Conservation (phyloP, 2,113 vertebrate genomes). For the Odobenus rosmarus region DNA sequence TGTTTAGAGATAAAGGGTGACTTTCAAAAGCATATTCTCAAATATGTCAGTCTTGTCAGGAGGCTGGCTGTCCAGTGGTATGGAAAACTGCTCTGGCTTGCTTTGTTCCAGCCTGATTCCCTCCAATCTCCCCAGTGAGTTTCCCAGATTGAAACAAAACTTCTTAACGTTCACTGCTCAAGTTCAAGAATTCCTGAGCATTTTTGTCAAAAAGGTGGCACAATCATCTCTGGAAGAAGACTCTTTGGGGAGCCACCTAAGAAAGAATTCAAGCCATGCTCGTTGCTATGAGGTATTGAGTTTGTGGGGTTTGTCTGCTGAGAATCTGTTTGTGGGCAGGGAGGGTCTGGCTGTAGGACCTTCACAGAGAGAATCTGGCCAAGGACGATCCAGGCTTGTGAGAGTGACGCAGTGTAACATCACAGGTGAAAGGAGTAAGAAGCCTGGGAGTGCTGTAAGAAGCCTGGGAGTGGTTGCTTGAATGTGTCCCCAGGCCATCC, state of each 20-base stretch:
- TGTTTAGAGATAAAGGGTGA: not conserved
- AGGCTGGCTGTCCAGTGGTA: too few relatives aligned
- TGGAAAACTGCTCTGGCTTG: too few relatives aligned
- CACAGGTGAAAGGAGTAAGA: not conserved
- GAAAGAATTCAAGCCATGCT: not conserved
- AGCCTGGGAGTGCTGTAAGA: not conserved
- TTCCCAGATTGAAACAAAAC: not conserved
- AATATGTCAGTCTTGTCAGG: too few relatives aligned
- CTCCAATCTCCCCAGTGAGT: not conserved
- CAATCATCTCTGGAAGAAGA: not conserved
- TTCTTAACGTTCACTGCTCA: not conserved
- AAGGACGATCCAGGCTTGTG: not conserved
- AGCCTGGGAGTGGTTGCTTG: too few relatives aligned
- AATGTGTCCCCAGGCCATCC: not conserved
- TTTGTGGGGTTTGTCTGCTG: not conserved
- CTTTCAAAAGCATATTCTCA: not conserved
- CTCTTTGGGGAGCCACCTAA: too few relatives aligned
- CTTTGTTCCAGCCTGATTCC: not conserved
- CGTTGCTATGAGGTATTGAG: not conserved
- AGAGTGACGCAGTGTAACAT: too few relatives aligned
- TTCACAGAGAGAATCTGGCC: not conserved
- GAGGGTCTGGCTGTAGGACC: too few relatives aligned
- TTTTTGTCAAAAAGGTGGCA: not conserved
- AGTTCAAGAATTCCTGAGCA: not conserved
- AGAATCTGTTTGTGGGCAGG: not conserved